Evolutionary conservation across 2,888 invertebrate species (phyloP), one percentile per base, ranked within the genome.

Genomic region (Pediacus dermestoides): DNA sequence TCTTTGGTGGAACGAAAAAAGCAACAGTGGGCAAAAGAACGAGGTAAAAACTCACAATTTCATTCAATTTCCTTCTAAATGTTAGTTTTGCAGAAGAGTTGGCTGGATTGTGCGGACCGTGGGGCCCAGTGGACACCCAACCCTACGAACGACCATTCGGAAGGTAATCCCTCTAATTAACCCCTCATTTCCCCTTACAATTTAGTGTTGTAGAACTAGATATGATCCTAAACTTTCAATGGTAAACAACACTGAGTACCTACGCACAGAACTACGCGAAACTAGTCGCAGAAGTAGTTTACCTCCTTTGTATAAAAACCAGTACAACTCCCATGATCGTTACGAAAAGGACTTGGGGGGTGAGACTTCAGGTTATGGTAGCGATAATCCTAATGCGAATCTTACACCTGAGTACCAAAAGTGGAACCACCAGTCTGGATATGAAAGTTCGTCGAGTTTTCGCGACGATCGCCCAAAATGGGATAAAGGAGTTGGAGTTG

Each of bases 11-110:
- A 93, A 74, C 82, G 86, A 72, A 93, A 93, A 72, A 84, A 85
- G 68, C 77, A 85, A 62, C 92, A 94, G 79, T 93, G 93, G 93
- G 91, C 90, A 56, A 81, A 78, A 70, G 93, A 94, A 75, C 80
- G 82, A 80, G 92, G 93, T 92, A 74, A 63, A n/a, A n/a, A n/a
- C n/a, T n/a, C n/a, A n/a, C n/a, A n/a, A n/a, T n/a, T n/a, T n/a
- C n/a, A n/a, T n/a, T n/a, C n/a, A n/a, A n/a, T n/a, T n/a, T n/a
- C 18, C 42, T 33, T 39, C 12, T 22, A 23, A 30, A 9, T 34
- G 8, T 34, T 18, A 22, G 21, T 39, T 52, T 76, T 76, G 32
- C 72, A 89, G 89, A 88, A 72, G 88, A 89, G 74, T 79, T 88
- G 71, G 82, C 84, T 52, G 81, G 81, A 50, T 76, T 88, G 58